Evolutionary conservation across 2,888 invertebrate species (phyloP).

Genomic region (Lasioglossum pauxillum): DNA sequence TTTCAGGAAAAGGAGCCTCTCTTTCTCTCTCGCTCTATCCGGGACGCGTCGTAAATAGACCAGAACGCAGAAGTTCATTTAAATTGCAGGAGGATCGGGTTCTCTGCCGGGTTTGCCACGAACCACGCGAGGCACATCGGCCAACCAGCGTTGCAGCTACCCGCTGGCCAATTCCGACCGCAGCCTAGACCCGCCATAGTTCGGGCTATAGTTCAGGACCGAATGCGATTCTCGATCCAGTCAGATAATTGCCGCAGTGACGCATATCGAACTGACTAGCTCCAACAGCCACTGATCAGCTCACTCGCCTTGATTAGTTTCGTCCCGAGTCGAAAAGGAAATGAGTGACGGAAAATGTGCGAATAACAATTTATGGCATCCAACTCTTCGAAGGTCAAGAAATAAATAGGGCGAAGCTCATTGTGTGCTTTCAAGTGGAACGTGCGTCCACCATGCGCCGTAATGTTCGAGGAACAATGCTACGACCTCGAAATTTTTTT

Average conservation of each 20-base stretch:
- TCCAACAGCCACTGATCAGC: background rate
- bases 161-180: conserved; percentile 51
- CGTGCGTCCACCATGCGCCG: no score
- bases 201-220: conserved; percentile 28
- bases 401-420: no score
- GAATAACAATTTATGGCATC: no score
- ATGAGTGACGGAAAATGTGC: no score
- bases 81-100: conserved; percentile 47
- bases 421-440: no score
- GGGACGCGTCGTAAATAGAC: conserved; percentile 42
- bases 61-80: conserved; percentile 43
- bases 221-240: conserved; percentile 38
- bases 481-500: no score
- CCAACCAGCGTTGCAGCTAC: conserved; percentile 46
- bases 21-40: background rate
- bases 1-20: conserved; percentile 2
- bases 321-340: background rate
- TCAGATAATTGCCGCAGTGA: conserved; percentile 56
- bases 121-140: conserved; percentile 50
- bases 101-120: conserved; percentile 39
- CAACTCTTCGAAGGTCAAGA: no score
- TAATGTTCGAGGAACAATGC: no score
- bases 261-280: background rate
- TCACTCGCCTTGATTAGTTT: background rate
- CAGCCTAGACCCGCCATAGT: conserved; percentile 45